Conservation (phyloP, 2,888 invertebrate species). For the Eupithecia vulgata region DNA sequence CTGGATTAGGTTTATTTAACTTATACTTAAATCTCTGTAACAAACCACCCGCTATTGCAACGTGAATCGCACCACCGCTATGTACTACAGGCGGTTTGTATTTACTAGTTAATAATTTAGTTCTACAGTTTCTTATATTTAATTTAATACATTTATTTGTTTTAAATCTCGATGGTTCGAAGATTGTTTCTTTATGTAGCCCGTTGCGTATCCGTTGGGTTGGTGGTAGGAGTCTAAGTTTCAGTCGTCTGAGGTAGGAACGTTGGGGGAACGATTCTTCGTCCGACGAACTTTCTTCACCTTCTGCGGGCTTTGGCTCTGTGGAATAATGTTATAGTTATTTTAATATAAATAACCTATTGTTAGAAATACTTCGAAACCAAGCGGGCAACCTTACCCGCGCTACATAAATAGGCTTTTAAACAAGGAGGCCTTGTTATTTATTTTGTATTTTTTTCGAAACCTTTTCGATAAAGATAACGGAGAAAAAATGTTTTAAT, state of each 20-base stretch:
- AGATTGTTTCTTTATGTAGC: conserved; percentile 61
- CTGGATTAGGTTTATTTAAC: conserved; percentile 59
- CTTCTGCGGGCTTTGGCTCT: conserved; percentile 54
- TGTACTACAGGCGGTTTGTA: conserved; percentile 40
- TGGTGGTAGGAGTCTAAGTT: conserved; percentile 58
- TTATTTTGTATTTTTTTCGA: too few relatives aligned
- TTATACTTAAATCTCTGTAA: conserved; percentile 77
- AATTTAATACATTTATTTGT: conserved; percentile 59
- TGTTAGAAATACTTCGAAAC: not conserved
- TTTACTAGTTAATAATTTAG: conserved; percentile 49
- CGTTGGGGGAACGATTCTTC: conserved; percentile 63
- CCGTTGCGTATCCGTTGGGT: conserved; percentile 47
- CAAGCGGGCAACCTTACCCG: too few relatives aligned
- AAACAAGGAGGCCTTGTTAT: too few relatives aligned
- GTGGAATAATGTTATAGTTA: conserved; percentile 38
- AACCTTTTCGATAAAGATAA: too few relatives aligned
- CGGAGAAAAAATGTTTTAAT: too few relatives aligned
- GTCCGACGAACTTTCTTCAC: conserved; percentile 57
- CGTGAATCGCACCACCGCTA: conserved; percentile 45
- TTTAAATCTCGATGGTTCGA: conserved; percentile 64
- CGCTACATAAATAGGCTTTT: too few relatives aligned
- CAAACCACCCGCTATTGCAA: conserved; percentile 67
- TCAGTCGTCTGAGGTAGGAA: conserved; percentile 59
- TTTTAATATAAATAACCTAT: not conserved
- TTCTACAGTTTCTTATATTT: conserved; percentile 68